A percentile compares a stretch with the other conserved stretches of the same genome.
Conservation (phyloP, 2,797 vertebrate genomes). For the Bovichtus variegatus region DNA sequence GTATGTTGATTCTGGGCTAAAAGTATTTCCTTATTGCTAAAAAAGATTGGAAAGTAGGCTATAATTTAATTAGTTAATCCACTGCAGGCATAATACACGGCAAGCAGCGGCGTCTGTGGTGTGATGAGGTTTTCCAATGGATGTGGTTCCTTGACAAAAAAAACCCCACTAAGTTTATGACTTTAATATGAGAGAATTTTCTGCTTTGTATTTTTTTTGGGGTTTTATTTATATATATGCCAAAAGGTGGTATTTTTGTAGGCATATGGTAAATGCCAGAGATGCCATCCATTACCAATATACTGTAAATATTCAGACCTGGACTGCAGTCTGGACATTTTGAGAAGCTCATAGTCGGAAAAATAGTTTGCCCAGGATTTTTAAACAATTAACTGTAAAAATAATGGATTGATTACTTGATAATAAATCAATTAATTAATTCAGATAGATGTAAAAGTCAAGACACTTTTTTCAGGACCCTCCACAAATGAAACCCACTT, state of each 20-base stretch:
- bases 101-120: too few species aligned
- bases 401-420: background rate
- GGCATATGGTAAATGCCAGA: background rate
- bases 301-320: background rate
- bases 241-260: background rate
- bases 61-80: too few species aligned
- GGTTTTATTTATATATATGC: too few species aligned
- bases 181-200: too few species aligned
- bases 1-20: too few species aligned
- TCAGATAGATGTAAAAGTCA: background rate
- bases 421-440: background rate
- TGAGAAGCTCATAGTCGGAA: background rate
- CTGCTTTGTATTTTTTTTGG: too few species aligned
- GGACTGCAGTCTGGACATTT: background rate
- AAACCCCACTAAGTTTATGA: too few species aligned
- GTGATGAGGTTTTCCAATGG: too few species aligned
- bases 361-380: background rate
- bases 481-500: constrained; percentile 83
- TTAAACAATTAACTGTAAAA: background rate
- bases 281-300: background rate
- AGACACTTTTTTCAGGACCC: background rate
- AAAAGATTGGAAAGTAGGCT: too few species aligned
- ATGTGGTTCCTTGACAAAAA: too few species aligned
- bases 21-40: too few species aligned
- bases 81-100: too few species aligned